These are phyloP conservation scores for Dipodomys stephensi DNA, from an alignment of 2,113 vertebrate species.

Conservation along the genomic window DNA sequence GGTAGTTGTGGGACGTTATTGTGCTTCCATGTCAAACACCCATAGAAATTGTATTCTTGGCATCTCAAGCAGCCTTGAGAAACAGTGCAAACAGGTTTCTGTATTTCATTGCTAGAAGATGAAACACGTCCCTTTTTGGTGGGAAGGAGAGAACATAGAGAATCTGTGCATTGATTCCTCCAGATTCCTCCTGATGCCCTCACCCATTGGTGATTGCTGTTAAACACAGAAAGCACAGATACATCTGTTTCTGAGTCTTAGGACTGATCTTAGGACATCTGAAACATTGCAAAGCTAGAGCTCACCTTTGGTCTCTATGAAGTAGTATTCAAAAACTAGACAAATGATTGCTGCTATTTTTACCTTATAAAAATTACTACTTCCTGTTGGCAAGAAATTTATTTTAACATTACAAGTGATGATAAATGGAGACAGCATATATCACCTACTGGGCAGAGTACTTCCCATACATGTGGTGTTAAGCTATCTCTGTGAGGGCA, in stretches of 20 bases:
- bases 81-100: background rate
- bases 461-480: background rate
- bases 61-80: background rate
- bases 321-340: background rate
- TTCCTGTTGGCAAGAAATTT: background rate
- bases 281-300: background rate
- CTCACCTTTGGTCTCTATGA: slow-evolving; percentile 14
- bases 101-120: background rate
- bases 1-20: background rate
- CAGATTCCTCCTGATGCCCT: background rate
- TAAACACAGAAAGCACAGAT: background rate
- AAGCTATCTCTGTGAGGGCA: slow-evolving; percentile 7
- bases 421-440: background rate
- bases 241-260: background rate
- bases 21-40: background rate
- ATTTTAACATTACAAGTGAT: background rate
- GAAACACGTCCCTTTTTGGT: background rate
- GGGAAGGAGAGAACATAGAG: background rate
- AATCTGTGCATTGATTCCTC: background rate
- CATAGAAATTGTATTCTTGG: background rate
- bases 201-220: background rate
- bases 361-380: background rate
- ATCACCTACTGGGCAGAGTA: background rate
- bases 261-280: background rate
- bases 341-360: background rate